Conservation (phyloP, 1,140 invertebrate species). For the Drosophila sp. region DNA sequence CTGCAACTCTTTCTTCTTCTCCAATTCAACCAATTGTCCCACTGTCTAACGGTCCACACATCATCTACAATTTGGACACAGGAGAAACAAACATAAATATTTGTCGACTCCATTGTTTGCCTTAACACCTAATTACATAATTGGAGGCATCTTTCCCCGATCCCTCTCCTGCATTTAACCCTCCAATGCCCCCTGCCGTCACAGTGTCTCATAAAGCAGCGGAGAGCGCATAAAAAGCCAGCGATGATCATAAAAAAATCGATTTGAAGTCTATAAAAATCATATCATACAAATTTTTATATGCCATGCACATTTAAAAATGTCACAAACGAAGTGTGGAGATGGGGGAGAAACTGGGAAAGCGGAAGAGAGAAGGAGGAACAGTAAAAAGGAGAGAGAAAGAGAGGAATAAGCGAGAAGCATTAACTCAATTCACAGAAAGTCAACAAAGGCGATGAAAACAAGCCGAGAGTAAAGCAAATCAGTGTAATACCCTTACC, state of each 20-base stretch:
- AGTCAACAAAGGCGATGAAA: slow-evolving; percentile 27
- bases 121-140: slow-evolving; percentile 78
- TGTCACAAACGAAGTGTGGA: slow-evolving; percentile 16
- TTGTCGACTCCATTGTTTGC: slow-evolving; percentile 54
- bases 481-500: not conserved
- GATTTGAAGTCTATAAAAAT: slow-evolving; percentile 82
- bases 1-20: not conserved
- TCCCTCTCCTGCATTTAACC: not conserved
- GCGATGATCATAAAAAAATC: slow-evolving; percentile 79
- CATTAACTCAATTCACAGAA: slow-evolving; percentile 39
- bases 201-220: slow-evolving; percentile 74
- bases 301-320: slow-evolving; percentile 56
- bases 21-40: not conserved
- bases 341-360: not conserved
- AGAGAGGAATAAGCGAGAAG: slow-evolving; percentile 13
- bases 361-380: not conserved
- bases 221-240: slow-evolving; percentile 67
- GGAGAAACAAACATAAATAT: slow-evolving; percentile 37
- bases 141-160: slow-evolving; percentile 26
- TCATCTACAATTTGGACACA: not conserved
- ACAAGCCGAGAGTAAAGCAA: not conserved
- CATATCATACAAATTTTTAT: slow-evolving; percentile 82
- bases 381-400: not conserved
- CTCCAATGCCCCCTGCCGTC: slow-evolving; percentile 8
- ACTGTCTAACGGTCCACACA: slow-evolving; percentile 13